These are phyloP conservation scores for Tenrec ecaudatus DNA, from an alignment of 2,113 vertebrate species.

Conservation along the genomic window DNA sequence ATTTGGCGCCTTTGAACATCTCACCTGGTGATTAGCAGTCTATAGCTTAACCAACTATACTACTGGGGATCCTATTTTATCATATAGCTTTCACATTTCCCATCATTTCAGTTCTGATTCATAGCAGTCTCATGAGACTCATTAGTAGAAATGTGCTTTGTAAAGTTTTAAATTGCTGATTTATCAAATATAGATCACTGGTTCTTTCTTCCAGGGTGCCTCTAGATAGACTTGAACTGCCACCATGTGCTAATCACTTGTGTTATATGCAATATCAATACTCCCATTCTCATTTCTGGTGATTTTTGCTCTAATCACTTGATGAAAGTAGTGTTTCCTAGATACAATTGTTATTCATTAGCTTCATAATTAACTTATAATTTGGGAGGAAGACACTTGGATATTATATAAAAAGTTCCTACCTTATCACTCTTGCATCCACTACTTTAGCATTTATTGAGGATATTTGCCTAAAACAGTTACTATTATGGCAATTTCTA, in stretches of 20 bases:
- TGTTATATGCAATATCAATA: background rate
- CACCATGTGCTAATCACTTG: background rate
- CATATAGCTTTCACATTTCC: background rate
- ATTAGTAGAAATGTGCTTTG: background rate
- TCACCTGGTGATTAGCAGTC: no score
- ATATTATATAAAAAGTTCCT: background rate
- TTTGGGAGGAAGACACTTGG: background rate
- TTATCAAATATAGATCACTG: background rate
- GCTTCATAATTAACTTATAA: background rate
- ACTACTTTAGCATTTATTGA: background rate
- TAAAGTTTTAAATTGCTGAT: background rate
- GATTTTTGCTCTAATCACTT: background rate
- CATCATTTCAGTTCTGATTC: background rate
- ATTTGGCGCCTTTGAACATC: no score
- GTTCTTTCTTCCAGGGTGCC: background rate
- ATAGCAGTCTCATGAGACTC: background rate
- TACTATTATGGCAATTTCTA: slow-evolving; percentile 14
- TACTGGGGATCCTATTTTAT: no score
- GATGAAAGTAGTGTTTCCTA: background rate
- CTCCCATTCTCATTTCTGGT: background rate
- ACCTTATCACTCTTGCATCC: background rate
- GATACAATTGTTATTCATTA: background rate
- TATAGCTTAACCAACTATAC: no score
- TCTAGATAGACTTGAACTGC: background rate
- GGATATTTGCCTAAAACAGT: background rate